A percentile compares a stretch with the other conserved stretches of the same genome.
These are phyloP conservation scores for Danio tinwini DNA, from an alignment of 2,797 vertebrate genomes.

Conservation along the genomic window DNA sequence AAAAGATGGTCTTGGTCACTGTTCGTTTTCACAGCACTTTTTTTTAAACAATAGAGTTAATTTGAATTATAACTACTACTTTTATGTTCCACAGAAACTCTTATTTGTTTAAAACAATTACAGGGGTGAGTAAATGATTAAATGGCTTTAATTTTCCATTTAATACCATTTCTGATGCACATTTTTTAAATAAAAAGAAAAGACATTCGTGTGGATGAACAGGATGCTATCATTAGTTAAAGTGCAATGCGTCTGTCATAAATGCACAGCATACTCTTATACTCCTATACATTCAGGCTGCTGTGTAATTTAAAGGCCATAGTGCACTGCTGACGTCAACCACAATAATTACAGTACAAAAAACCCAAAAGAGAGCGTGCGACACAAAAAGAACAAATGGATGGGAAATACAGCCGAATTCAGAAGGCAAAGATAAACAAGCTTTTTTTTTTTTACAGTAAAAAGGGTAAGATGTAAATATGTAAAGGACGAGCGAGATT, in stretches of 20 bases:
- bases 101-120: neutral
- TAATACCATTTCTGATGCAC: neutral
- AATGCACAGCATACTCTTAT: neutral
- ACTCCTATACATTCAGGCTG: conserved; percentile 14
- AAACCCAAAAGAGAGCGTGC: conserved; percentile 33
- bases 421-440: conserved; percentile 32
- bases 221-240: neutral
- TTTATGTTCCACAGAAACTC: neutral
- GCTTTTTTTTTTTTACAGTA: neutral
- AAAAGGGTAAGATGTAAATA: conserved; percentile 13
- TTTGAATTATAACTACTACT: neutral
- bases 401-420: conserved; percentile 22
- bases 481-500: neutral
- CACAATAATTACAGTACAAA: conserved; percentile 50
- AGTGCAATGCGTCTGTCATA: neutral
- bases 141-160: neutral
- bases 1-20: neutral
- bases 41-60: neutral
- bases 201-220: neutral
- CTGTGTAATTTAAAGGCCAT: conserved; percentile 44
- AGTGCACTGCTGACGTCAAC: conserved; percentile 29
- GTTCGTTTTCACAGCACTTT: neutral
- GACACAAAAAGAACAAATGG: conserved; percentile 17
- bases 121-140: neutral
- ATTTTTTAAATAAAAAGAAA: neutral